Base-by-base conservation (phyloP, 2,888 invertebrate species). In the Protophormia terraenovae region DNA sequence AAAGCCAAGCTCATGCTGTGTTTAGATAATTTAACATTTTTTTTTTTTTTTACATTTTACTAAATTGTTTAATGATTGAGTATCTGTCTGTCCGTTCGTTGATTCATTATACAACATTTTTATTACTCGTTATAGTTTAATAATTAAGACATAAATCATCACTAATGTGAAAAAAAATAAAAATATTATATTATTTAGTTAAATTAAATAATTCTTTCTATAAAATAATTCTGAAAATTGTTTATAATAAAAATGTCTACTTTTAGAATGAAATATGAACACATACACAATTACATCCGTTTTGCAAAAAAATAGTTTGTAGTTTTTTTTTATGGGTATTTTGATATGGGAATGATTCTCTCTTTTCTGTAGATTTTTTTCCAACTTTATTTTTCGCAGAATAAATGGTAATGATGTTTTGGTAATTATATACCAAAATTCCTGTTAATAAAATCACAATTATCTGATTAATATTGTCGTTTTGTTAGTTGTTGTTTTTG, bases 381-480 rank as follows among this genome's bases (percentile, higher is more conserved):
- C 16, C 58, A 35, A 72, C 72, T 77, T 0, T 45, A 41, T 32
- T 72, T 79, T 84, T 71, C 75, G 58, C 60, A 80, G 84, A 80
- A 84, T 45, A 47, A 41, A 41, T 69, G 50, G 78, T 73, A 64
- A 69, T 79, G 41, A 55, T 69, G 62, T 69, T 60, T 66, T 75
- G 83, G 83, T 84, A 84, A 84, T 84, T 84, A 79, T 79, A 84
- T 55, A 79, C 79, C 69, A 41, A 84, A 84, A 79, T 84, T 84
- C 83, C 83, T 69, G 79, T 75, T 84, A 84, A 83, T 62, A 69
- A 79, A 73, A 75, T 79, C 75, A 71, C 79, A 84, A 75, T 84
- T 83, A 79, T 83, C 79, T 83, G 73, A 75, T 79, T 69, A 69
- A 69, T 55, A 75, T 64, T 73, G 73, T 45, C 27, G 73, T 79